Conservation (phyloP, 2,888 invertebrate genomes). For the Eugnorisma glareosa region DNA sequence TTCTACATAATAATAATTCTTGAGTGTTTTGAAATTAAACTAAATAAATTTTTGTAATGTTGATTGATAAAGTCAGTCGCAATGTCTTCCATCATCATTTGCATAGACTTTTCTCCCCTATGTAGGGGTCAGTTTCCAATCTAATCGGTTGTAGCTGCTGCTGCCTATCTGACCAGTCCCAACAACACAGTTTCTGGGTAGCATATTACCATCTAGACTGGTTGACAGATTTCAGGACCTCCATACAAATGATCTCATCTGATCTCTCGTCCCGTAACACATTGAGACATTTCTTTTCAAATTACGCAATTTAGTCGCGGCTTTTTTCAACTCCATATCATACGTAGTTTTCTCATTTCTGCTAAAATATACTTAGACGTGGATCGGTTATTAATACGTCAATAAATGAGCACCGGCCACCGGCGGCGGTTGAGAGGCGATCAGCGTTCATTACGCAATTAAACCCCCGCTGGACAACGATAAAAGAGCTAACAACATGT, state of each 20-base stretch:
- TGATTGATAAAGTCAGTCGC: background rate
- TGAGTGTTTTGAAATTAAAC: background rate
- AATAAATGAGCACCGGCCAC: conserved; percentile 11
- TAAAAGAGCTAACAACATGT: conserved; percentile 33
- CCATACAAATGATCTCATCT: background rate
- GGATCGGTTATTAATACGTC: conserved; percentile 35
- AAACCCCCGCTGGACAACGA: conserved; percentile 15
- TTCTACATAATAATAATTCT: background rate
- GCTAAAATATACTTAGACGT: background rate
- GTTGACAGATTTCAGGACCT: background rate
- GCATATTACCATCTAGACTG: background rate
- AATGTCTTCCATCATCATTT: background rate
- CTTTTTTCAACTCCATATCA: background rate
- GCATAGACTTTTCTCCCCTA: background rate
- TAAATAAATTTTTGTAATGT: background rate
- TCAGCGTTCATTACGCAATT: conserved; percentile 32
- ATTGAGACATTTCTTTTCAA: background rate
- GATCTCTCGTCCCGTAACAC: background rate
- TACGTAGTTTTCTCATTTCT: background rate
- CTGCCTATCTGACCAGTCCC: background rate
- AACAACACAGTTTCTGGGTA: background rate
- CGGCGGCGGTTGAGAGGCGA: background rate
- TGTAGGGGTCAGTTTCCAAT: background rate
- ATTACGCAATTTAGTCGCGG: background rate
- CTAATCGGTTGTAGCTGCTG: background rate